Conservation (phyloP, 2,113 vertebrate species). For the Zapornia atra region DNA sequence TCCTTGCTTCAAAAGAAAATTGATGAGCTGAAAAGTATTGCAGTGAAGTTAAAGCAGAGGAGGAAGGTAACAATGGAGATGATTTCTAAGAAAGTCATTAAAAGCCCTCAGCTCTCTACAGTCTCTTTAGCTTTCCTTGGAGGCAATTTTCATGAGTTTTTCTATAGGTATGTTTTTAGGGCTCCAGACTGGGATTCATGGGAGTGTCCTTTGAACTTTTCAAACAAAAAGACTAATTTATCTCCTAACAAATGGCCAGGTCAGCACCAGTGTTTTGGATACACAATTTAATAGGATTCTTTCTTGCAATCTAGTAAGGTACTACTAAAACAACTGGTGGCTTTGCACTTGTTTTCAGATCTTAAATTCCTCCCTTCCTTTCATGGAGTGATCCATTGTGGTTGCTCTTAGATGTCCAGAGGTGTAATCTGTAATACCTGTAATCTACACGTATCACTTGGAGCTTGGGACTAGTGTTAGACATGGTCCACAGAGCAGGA, state of each 20-base stretch:
- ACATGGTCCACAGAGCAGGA: neutral
- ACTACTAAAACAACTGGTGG: neutral
- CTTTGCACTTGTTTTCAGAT: neutral
- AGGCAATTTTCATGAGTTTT: neutral
- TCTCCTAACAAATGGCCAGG: neutral
- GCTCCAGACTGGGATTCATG: neutral
- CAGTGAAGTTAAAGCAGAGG: neutral
- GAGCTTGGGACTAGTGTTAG: neutral
- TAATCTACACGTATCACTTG: neutral
- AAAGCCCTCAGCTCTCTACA: neutral
- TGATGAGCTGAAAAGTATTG: neutral
- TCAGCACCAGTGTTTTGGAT: neutral
- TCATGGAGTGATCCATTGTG: neutral
- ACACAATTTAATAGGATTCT: neutral
- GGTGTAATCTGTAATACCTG: neutral
- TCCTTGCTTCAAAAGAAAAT: neutral
- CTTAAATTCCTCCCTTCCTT: neutral
- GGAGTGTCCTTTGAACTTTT: neutral
- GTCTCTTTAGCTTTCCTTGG: neutral
- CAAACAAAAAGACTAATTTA: neutral
- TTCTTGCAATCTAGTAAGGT: neutral
- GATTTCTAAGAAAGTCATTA: neutral
- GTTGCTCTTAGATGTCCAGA: neutral
- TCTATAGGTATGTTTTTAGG: neutral
- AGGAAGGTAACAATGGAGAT: neutral